Evolutionary conservation across 2,113 vertebrate genomes (phyloP), one percentile per base, ranked within the genome.

Genomic region (Hemiscyllium ocellatum): DNA sequence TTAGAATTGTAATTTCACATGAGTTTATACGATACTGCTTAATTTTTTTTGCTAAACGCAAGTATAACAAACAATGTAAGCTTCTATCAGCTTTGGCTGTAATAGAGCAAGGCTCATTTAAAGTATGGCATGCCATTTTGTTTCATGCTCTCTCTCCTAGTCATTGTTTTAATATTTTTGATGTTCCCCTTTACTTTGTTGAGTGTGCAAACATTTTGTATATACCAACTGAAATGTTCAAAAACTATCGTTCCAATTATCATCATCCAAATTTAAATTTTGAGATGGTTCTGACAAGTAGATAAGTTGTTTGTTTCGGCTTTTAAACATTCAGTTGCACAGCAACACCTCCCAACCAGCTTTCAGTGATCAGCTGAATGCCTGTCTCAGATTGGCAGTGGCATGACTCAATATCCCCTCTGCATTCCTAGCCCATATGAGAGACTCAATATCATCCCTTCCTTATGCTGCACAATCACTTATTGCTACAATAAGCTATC

Each of bases 291-390:
- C 33, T n/a, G 33, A 91, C 37, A 33, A 93, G 29, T 2, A 22
- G 89, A 68, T 68, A 66, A 37, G 65, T 68, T 19, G 33, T 10
- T n/a, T 66, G 56, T 91, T 91, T 91, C 22, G 89, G 61, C 89
- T 93, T n/a, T 65, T n/a, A 68, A n/a, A 93, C 66, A 66, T 37
- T 93, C 89, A 93, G 61, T 37, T n/a, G 89, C 89, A 68, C 66
- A 93, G 89, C 89, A 66, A 37, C 33, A 66, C 33, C 61, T 33
- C 89, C 61, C 29, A 13, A 1, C 13, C 20, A n/a, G 26, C 89
- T 66, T 65, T 17, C 13, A 56, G 56, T 29, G 52, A 89, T 56
- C 86, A 89, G 47, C 29, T 33, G 22, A 29, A 33, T 91, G 52
- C 1, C 87, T 65, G 56, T 65, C 33, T 65, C 29, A n/a, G 87